Evolutionary conservation across 2,888 invertebrate species (phyloP), one percentile per base, ranked within the genome.

Genomic region (Rhingia campestris): DNA sequence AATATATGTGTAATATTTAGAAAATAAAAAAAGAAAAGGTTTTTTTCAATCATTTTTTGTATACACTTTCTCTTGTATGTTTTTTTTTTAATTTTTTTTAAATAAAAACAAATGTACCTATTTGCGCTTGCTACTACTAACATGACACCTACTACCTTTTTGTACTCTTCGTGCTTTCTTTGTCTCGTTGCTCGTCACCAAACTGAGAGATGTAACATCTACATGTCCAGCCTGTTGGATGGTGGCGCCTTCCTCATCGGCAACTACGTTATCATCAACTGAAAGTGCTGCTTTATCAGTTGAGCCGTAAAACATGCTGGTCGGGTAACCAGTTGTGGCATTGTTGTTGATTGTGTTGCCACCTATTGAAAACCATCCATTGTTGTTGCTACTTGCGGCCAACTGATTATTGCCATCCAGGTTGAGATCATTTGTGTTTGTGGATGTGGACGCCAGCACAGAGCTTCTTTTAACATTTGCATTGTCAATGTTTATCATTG

Each of bases 91-190:
- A 47, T 59, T 66, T 22, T 22, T 49, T 66, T 49, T 64, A 10
- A 47, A 14, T 51, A 30, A 49, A 45, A 72, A 76, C 64, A 59
- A 61, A 66, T 37, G 43, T 66, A 80, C 45, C 80, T 81, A 84
- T 81, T 90, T 91, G 88, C 91, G 91, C 89, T 91, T 91, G 89
- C 90, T 91, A 89, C 88, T 89, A 88, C 90, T 75, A 75, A 84
- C 88, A 89, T 89, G 88, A 89, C 90, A 91, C 88, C 91, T 89
- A 88, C 89, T 90, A 88, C 89, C 89, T 88, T 91, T 91, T 91
- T 91, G 91, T 91, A 91, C 91, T 91, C 91, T 91, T 89, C 91
- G 91, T 91, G 91, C 90, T 89, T 91, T 91, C 87, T 91, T 91
- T 86, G 90, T 89, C 86, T 91, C 89, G 74, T 88, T 88, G 88